Evolutionary conservation across 2,113 vertebrate species (phyloP), one percentile per base, ranked within the genome.

Genomic region (Nanorana parkeri): DNA sequence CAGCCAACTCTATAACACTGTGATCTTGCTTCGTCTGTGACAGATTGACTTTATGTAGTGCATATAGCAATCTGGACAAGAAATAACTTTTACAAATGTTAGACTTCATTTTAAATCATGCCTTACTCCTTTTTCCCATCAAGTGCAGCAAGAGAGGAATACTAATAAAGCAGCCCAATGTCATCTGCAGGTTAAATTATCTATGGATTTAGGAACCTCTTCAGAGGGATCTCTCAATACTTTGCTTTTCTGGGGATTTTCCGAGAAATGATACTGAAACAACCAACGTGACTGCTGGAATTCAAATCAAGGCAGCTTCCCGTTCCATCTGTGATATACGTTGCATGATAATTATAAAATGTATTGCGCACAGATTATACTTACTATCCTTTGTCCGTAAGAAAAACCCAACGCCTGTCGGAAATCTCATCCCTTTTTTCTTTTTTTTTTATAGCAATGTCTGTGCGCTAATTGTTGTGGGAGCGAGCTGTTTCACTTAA

Each of bases 291-390:
- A 11, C 54, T 32, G 58, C 67, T 41, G 68, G 17, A 51, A 63
- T 68, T 71, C 28, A 72, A 47, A 80, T 72, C 26, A 69, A 13
- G 41, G 24, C n/a, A 20, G 23, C 26, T 80, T 26, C n/a, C 21
- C 51, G 28, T 17, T 54, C 26, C 61, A 65, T 80, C 23, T 36
- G 21, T 26, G 32, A 52, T 69, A 60, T 58, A 71, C 52, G 36
- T 80, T 63, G 32, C 78, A 71, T 71, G 58, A 72, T 64, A 81
- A 81, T 55, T 21, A 64, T 74, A 29, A 74, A 74, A 52, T 11
- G 21, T 78, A 65, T 32, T 68, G 28, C 19, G 28, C 52, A 60
- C 26, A 79, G 58, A 69, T 69, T 79, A 41, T 29, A 60, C 58
- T 67, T 58, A 19, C 28, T 41, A 21, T 5, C 64, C 16, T 68